Evolutionary conservation across 2,797 vertebrate species (phyloP), one percentile per base, ranked within the genome.

Genomic region (Poliocrania exsul): DNA sequence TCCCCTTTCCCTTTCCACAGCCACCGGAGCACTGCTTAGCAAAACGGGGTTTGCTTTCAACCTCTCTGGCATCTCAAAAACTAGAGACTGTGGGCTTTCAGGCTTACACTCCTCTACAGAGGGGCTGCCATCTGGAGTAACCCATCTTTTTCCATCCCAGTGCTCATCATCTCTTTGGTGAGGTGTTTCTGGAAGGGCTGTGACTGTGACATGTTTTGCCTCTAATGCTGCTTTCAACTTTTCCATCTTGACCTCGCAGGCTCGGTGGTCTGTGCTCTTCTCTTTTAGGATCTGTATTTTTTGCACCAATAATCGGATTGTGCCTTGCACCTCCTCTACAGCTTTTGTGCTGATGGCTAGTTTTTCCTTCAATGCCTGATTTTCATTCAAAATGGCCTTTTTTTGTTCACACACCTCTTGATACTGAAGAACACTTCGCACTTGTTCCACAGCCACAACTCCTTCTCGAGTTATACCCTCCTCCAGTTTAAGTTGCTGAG

Each of bases 321-420:
- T 13, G 37, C 40, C 51, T 31, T 93, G 81, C 37, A 85, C 44
- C 33, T 94, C 91, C 66, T 92, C 81, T 13, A 93, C 12, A 28
- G 86, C 66, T 81, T 90, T 95, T 5, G 33, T 77, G 42, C 81
- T 87, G 54, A 47, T 26, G 54, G 88, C 78, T 13, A 95, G 40
- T 13, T 88, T 94, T 78, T 92, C 93, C 57, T 85, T 96, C 88
- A 96, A 2, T 3, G 40, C 70, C 73, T 85, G 86, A 16, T 96
- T 94, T 86, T 96, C 93, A 38, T 26, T 84, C 78, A 88, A 74
- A 90, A 96, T 54, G 6, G 64, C 92, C 38, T 92, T 90, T 81
- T 93, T 94, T 31, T 96, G 83, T 26, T 96, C 78, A 40, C 92
- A 95, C 56, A 50, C 67, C 49, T 96, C 86, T 61, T 94, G 86